Percentiles rank a stretch among this genome's conserved stretches.
Evolutionary conservation across 2,888 invertebrate genomes (phyloP).

Genomic region (Diarsia mendica): DNA sequence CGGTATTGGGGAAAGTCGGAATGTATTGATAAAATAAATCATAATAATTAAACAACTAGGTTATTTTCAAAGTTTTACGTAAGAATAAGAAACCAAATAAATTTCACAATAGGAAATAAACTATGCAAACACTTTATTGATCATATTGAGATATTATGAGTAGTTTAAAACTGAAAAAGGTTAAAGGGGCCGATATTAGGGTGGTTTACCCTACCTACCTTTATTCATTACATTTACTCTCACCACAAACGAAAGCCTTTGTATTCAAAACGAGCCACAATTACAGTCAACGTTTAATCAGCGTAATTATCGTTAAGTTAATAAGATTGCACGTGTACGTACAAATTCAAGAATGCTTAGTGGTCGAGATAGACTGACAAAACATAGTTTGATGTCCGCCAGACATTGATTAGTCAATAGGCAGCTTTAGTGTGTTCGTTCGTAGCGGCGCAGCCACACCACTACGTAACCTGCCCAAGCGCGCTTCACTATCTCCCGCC

Average conservation of each 20-base stretch:
- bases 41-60: too few relatives aligned
- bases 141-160: too few relatives aligned
- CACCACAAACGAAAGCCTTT: constrained; percentile 21
- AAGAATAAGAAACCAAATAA: too few relatives aligned
- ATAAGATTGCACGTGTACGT: constrained; percentile 55
- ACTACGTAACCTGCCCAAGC: constrained; percentile 47
- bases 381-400: constrained; percentile 52
- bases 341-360: constrained; percentile 48
- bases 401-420: constrained; percentile 62
- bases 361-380: constrained; percentile 50
- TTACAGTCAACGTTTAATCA: constrained; percentile 33
- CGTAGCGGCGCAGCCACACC: constrained; percentile 56
- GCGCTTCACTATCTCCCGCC: constrained; percentile 70
- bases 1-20: too few relatives aligned
- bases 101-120: too few relatives aligned
- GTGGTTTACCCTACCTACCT: too few relatives aligned
- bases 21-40: too few relatives aligned
- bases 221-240: constrained; percentile 12
- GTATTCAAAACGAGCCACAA: constrained; percentile 19
- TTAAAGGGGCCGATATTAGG: too few relatives aligned
- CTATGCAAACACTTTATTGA: too few relatives aligned
- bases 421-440: constrained; percentile 56
- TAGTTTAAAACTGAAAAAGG: too few relatives aligned
- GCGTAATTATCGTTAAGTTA: constrained; percentile 59
- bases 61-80: too few relatives aligned